Base-by-base conservation (phyloP, 2,797 vertebrate species). In the Rhabdomys pumilio region DNA sequence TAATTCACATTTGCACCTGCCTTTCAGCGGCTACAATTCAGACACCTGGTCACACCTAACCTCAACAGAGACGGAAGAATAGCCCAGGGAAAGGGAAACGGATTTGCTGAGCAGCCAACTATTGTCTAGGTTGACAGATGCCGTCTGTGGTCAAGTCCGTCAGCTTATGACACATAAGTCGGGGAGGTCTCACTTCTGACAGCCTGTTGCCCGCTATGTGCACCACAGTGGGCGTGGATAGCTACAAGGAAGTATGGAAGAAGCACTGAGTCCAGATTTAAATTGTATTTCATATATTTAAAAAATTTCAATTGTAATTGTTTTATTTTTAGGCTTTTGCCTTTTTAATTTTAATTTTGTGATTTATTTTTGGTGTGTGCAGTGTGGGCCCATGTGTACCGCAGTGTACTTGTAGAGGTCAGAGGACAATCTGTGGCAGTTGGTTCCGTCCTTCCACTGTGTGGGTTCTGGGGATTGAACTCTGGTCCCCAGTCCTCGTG, bases 251-350 rank as follows among this genome's bases (percentile, higher is more conserved):
- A 82, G 26, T 38, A 57, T 95, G 57, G 53, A n/a, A 96, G 57
- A 61, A n/a, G 59, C 9, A 13, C 31, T 31, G 14, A 59, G 12
- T 34, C 53, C 59, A 92, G 53, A 38, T 87, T n/a, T 59, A 57
- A 41, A 38, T 82, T 72, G 83, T 50, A 79, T 75, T 95, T 79
- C 12, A 34, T 75, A 29, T 57, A 47, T 82, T 87, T 90, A 24
- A 53, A 90, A 77, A 61, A 63, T 55, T 80, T 50, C 55, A 80
- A 55, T 59, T 29, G 2, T 53, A 26, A 61, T 50, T 80, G 57
- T 91, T 90, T 44, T 44, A 4, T 73, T 82, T 92, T 84, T 69
- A 96, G 88, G 76, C 9, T 69, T 87, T 73, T 80, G 47, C 55
- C 24, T 44, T 14, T 61, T 82, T 59, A 26, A 81, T 59, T 6